A percentile compares a stretch with the other conserved stretches of the same genome.
These are phyloP conservation scores for Petroica traversi DNA, from an alignment of 2,113 vertebrate species.

Conservation along the genomic window DNA sequence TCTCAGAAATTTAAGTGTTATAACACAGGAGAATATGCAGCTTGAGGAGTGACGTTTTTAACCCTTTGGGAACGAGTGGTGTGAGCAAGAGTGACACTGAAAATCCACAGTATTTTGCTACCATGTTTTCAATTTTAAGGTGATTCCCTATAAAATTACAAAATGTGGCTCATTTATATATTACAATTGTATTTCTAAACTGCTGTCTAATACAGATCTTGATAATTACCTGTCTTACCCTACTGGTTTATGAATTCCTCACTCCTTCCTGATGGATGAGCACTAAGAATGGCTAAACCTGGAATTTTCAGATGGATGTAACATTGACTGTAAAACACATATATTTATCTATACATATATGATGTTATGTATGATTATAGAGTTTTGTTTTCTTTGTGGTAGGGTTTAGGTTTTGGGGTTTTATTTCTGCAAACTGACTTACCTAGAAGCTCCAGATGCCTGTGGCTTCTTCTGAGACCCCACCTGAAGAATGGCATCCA, in stretches of 20 bases:
- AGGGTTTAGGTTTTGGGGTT: rapidly evolving
- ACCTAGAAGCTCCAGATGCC: background rate
- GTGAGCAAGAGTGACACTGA: background rate
- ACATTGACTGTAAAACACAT: background rate
- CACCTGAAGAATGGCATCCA: rapidly evolving
- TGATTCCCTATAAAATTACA: background rate
- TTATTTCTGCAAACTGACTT: background rate
- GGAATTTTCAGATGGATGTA: background rate
- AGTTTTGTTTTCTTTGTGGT: background rate
- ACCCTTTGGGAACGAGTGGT: background rate
- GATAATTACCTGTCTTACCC: background rate
- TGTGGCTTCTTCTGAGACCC: background rate
- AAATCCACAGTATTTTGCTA: background rate
- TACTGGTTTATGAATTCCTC: background rate
- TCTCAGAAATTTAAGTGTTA: background rate
- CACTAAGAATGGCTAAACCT: background rate
- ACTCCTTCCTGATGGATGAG: background rate
- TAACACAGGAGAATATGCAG: background rate
- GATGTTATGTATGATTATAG: background rate
- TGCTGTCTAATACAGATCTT: background rate
- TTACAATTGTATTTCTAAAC: background rate
- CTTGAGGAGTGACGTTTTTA: background rate
- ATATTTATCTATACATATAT: background rate
- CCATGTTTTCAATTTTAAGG: background rate
- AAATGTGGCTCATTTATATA: background rate